phyloP scores from a whole-genome alignment of 1,140 invertebrate species.

The Danaus melanippus region DNA sequence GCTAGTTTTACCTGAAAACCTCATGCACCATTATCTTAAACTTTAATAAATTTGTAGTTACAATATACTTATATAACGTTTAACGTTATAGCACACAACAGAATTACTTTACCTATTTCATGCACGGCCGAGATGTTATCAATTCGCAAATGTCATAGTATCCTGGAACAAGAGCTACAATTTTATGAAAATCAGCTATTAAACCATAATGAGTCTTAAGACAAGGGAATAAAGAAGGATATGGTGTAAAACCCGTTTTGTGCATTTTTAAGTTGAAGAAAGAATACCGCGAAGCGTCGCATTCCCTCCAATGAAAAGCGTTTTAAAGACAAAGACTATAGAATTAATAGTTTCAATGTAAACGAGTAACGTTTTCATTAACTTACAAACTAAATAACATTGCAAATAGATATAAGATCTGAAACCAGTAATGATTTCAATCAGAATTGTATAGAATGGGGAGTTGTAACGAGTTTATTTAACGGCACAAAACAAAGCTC shows the following conservation, averaged over 20 bases:
- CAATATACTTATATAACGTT: too few species aligned
- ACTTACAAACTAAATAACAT: too few species aligned
- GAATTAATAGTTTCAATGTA: background rate
- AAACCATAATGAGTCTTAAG: slow-evolving; percentile 8
- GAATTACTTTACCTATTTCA: slow-evolving; percentile 21
- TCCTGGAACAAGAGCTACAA: slow-evolving; percentile 11
- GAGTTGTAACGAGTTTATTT: too few species aligned
- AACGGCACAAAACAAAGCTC: too few species aligned
- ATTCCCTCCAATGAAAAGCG: slow-evolving; percentile 16
- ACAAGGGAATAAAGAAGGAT: background rate
- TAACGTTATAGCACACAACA: slow-evolving; percentile 11
- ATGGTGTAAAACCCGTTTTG: slow-evolving; percentile 2
- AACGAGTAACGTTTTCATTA: too few species aligned
- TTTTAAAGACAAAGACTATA: slow-evolving; percentile 18
- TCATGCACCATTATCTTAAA: too few species aligned
- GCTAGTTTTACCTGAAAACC: too few species aligned
- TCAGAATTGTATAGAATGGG: too few species aligned
- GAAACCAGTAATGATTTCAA: too few species aligned
- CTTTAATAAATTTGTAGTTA: too few species aligned
- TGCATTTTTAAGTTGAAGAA: slow-evolving; percentile 17
- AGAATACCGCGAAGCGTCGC: slow-evolving; percentile 23
- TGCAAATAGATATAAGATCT: too few species aligned
- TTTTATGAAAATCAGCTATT: background rate
- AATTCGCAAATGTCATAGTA: slow-evolving; percentile 28
- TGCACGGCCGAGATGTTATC: slow-evolving; percentile 27